A percentile compares a stretch with the other conserved stretches of the same genome.
phyloP scores from a whole-genome alignment of 2,888 invertebrate genomes.

The Drosophila subsilvestris region DNA sequence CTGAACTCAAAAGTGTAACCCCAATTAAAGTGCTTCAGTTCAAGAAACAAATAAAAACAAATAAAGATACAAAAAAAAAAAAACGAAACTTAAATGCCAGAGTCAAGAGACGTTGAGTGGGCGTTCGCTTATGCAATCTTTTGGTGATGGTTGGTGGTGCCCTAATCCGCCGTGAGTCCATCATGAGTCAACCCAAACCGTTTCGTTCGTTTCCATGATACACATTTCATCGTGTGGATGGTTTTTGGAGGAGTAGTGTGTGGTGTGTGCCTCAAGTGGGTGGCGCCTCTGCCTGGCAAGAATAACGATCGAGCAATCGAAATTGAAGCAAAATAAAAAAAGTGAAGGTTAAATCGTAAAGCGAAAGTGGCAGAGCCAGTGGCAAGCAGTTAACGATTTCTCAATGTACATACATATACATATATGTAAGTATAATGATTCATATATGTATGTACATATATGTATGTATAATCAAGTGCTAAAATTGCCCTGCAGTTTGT shows the following conservation, averaged over 20 bases:
- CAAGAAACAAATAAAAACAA: conserved; percentile 20
- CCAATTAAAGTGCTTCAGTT: conserved; percentile 39
- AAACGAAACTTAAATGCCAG: conserved; percentile 50
- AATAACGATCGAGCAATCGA: conserved; percentile 39
- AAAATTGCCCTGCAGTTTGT: conserved; percentile 36
- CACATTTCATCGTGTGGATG: conserved; percentile 42
- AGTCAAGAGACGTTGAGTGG: conserved; percentile 35
- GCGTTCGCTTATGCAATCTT: conserved; percentile 41
- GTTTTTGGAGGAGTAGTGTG: conserved; percentile 25
- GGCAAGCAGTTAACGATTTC: conserved; percentile 23
- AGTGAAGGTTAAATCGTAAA: conserved; percentile 72
- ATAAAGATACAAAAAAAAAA: conserved; percentile 42
- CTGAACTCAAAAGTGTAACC: conserved; percentile 52
- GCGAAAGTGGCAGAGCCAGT: conserved; percentile 60
- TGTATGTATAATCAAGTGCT: conserved; percentile 6
- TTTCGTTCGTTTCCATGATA: conserved; percentile 13
- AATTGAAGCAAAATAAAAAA: conserved; percentile 30
- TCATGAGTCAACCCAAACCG: conserved; percentile 25
- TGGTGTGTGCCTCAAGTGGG: conserved; percentile 53
- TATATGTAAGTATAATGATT: conserved; percentile 19
- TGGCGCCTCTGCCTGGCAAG: conserved; percentile 49
- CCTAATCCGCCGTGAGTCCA: conserved; percentile 7
- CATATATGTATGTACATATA: conserved; percentile 3
- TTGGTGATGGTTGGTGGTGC: neutral
- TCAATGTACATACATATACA: conserved; percentile 19